Conservation (phyloP, 2,797 vertebrate genomes). For the Parambassis ranga region DNA sequence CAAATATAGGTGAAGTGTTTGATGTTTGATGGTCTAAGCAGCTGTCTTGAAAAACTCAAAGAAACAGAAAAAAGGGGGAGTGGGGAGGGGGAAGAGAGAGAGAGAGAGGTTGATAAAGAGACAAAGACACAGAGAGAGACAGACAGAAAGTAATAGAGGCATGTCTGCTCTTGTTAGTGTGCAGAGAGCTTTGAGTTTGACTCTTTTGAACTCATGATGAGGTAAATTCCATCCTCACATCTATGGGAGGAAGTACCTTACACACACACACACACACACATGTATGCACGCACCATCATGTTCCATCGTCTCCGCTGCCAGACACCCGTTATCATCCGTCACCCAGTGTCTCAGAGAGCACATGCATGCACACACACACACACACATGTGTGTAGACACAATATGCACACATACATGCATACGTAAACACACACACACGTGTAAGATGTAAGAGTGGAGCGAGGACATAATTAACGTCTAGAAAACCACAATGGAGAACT, state of each 20-base stretch:
- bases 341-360: slow-evolving; percentile 23
- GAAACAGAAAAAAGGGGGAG: not conserved
- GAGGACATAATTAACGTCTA: slow-evolving; percentile 50
- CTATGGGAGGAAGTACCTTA: slow-evolving; percentile 46
- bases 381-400: not conserved
- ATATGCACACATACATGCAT: not conserved
- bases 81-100: not conserved
- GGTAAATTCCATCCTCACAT: slow-evolving; percentile 66
- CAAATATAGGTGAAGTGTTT: slow-evolving; percentile 18
- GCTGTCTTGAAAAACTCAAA: slow-evolving; percentile 16
- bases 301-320: slow-evolving; percentile 20
- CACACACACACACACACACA: not conserved
- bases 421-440: not conserved
- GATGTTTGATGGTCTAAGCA: slow-evolving; percentile 31
- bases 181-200: slow-evolving; percentile 50
- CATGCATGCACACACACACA: not conserved
- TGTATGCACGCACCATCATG: slow-evolving; percentile 9
- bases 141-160: slow-evolving; percentile 14
- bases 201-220: slow-evolving; percentile 70
- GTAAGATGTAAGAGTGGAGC: slow-evolving; percentile 3
- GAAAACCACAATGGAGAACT: slow-evolving; percentile 43
- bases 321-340: slow-evolving; percentile 45
- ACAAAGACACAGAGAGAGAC: slow-evolving; percentile 8
- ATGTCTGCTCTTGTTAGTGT: slow-evolving; percentile 65
- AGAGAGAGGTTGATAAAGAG: slow-evolving; percentile 19